Base-by-base conservation (phyloP, 1,140 invertebrate genomes). In the Drosophila pruinosa region DNA sequence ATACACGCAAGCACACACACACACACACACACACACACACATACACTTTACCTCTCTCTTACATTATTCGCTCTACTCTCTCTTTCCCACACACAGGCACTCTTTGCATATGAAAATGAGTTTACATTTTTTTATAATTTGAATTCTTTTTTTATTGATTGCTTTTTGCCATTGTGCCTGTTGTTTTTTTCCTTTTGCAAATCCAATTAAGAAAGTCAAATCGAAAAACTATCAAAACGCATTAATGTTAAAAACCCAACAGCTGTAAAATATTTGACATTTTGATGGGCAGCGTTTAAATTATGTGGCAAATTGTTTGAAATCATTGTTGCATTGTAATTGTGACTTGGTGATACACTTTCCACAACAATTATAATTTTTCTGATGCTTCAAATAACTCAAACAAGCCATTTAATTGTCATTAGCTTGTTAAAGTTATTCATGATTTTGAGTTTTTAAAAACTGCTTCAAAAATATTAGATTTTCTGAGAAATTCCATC, bases 41-140 rank as follows among this genome's bases (percentile, higher is more conserved):
- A 41, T 50, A 39, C 39, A 36, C n/a, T 14, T 12, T 12, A 58
- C 21, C 4, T 24, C 34, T 38, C 57, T 1, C 22, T 14, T n/a
- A 26, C 22, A 47, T 15, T 12, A 26, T n/a, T 6, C 45, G 2
- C 43, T 5, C 15, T 19, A 3, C 17, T 12, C 21, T 12, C 43
- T 0, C 10, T 12, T 31, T 14, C 38, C 14, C 17, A 22, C 14
- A 7, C 22, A 7, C 17, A 28, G 28, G n/a, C 10, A n/a, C 31
- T 54, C 70, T 78, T 82, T 82, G 78, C 78, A 81, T 81, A 81
- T 82, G 69, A 82, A 81, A 82, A 81, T 74, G 78, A 82, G 78
- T 81, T 81, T 75, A 14, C 3, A 15, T 52, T 69, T 47, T 45
- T 56, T 67, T 41, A 53, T 76, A 45, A 65, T 38, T 41, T 68